Base-by-base conservation (phyloP, 2,113 vertebrate species). In the Chascanopsetta lugubris region DNA sequence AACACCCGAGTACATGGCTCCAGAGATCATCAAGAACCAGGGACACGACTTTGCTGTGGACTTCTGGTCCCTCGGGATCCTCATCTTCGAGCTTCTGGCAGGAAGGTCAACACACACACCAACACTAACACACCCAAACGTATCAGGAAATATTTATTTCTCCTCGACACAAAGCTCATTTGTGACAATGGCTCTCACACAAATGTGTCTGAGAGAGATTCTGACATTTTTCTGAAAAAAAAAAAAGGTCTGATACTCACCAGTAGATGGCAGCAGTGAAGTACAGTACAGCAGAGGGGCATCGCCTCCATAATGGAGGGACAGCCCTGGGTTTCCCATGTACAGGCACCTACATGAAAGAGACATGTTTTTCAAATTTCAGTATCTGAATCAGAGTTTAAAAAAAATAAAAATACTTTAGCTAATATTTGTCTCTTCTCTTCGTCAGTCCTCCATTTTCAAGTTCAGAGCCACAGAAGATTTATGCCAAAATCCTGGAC, bases 11-110 rank as follows among this genome's bases (percentile, higher is more conserved):
- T 94, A 95, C 79, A 92, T 95, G 87, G 90, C 92, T 0, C 94
- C 94, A 0, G 94, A 95, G 88, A 93, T 94, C 77, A 92, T 95
- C 61, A 86, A 93, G 81, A 94, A 95, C 30, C 92, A 94, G 55
- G 94, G 94, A 6, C 94, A 94, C 5, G 94, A 95, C 84, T 94
- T 93, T 60, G 88, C 93, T 0, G 91, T 93, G 0, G 92, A 95
- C 70, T 94, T 94, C 71, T 95, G 94, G 94, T 94, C 93, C 18
- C 90, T 95, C 11, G 94, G 94, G 0, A 57, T 94, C 59, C 87
- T 95, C 25, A 72, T 93, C 47, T 95, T 81, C 20, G 93, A 95
- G 67, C 88, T 94, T 6, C 82, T 95, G 64, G 92, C 80, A 0
- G 94, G 94, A 83, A 94, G 93, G 93, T 95, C 77, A 42, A 15